Percentiles rank a stretch among this genome's conserved stretches.
Conservation (phyloP, 2,797 vertebrate genomes). For the Adelosebastes latens region DNA sequence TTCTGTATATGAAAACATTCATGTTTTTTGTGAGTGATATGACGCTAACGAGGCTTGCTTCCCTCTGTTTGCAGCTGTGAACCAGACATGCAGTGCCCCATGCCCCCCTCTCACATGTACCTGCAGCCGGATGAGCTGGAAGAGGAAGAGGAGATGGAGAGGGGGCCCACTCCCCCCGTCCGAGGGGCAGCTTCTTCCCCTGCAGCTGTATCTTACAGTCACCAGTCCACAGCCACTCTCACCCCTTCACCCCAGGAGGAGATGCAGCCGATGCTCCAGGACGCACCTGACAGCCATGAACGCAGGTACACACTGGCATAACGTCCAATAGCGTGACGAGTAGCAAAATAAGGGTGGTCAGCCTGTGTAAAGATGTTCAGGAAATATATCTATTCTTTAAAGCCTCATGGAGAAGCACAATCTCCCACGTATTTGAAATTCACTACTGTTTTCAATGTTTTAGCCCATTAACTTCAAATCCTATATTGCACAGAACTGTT, state of each 20-base stretch:
- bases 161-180: conserved; percentile 95
- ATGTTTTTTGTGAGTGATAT: conserved; percentile 54
- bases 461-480: conserved; percentile 44
- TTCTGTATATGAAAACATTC: conserved; percentile 37
- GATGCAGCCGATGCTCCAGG: conserved; percentile 95
- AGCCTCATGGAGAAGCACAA: conserved; percentile 10
- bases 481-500: not conserved
- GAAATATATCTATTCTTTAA: conserved; percentile 5
- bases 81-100: conserved; percentile 91
- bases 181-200: conserved; percentile 96
- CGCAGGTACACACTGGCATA: conserved; percentile 84
- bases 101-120: conserved; percentile 96
- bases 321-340: not conserved
- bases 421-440: conserved; percentile 23
- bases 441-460: conserved; percentile 32
- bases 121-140: conserved; percentile 95
- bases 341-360: not conserved
- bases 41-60: conserved; percentile 62
- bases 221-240: conserved; percentile 97
- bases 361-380: not conserved
- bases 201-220: conserved; percentile 96
- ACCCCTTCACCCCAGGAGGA: conserved; percentile 98
- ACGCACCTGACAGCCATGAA: conserved; percentile 89
- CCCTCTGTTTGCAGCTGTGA: conserved; percentile 88
- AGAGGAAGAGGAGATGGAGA: conserved; percentile 93